phyloP scores from a whole-genome alignment of 2,888 invertebrate species.

The Sarcophaga subvicina region DNA sequence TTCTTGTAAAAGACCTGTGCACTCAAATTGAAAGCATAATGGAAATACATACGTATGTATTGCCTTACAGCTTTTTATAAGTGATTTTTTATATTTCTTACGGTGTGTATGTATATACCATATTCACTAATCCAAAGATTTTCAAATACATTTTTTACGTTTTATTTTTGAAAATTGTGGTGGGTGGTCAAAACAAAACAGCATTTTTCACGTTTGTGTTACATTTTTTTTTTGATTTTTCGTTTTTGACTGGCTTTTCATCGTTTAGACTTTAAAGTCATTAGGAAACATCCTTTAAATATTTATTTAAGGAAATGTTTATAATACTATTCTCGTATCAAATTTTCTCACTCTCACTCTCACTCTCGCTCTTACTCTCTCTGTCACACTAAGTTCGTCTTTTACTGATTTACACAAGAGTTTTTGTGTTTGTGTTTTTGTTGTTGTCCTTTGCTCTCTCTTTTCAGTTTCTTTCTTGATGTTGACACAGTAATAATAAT shows the following conservation, averaged over 20 bases:
- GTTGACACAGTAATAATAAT: conserved; percentile 50
- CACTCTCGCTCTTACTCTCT: not conserved
- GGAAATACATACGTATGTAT: too few species aligned
- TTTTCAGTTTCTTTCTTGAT: not conserved
- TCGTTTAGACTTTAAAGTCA: conserved; percentile 24
- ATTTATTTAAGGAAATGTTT: conserved; percentile 56
- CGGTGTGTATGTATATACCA: too few species aligned
- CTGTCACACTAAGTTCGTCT: not conserved
- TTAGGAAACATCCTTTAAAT: conserved; percentile 20
- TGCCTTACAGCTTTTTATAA: too few species aligned
- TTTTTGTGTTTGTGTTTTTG: conserved; percentile 4
- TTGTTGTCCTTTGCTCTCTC: conserved; percentile 6
- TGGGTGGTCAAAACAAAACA: too few species aligned
- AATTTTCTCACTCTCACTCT: not conserved
- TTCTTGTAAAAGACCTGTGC: too few species aligned
- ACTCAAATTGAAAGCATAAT: too few species aligned
- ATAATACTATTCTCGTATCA: conserved; percentile 32
- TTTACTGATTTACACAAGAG: not conserved
- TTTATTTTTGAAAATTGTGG: too few species aligned
- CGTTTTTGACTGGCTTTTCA: not conserved
- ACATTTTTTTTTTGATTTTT: not conserved
- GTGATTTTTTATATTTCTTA: too few species aligned
- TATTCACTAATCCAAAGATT: too few species aligned
- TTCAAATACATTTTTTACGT: too few species aligned
- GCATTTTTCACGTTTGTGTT: too few species aligned